Conservation (phyloP, 2,113 vertebrate genomes). For the Tachysurus fulvidraco region DNA sequence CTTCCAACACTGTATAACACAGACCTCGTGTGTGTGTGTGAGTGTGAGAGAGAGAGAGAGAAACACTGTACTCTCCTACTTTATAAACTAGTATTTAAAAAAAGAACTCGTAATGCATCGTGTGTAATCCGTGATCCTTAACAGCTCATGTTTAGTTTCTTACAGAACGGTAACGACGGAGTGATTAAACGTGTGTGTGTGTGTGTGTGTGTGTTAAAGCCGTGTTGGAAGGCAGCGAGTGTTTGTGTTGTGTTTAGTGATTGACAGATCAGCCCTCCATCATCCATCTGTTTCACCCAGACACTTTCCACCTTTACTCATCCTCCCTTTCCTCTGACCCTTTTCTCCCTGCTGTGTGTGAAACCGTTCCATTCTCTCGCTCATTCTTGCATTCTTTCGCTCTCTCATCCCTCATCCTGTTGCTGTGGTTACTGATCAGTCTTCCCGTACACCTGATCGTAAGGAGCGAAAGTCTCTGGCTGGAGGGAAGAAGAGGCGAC, state of each 20-base stretch:
- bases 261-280: background rate
- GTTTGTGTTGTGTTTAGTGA: background rate
- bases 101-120: background rate
- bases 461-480: conserved; percentile 92
- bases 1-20: too few species aligned
- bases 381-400: conserved; percentile 67
- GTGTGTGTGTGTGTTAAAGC: background rate
- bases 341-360: conserved; percentile 63
- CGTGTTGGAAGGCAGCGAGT: background rate
- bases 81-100: too few species aligned
- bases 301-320: conserved; percentile 52
- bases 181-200: background rate
- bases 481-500: conserved; percentile 87
- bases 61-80: too few species aligned
- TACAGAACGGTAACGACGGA: background rate
- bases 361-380: conserved; percentile 73
- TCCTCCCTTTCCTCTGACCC: background rate
- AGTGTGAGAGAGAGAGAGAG: background rate
- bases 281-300: conserved; percentile 54
- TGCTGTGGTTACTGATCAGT: conserved; percentile 81
- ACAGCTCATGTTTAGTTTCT: background rate
- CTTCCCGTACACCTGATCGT: conserved; percentile 91
- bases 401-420: conserved; percentile 77
- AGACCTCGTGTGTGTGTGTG: background rate
- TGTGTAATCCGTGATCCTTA: background rate